Evolutionary conservation across 2,113 vertebrate species (phyloP).

Genomic region (Sisor rabdophorus): DNA sequence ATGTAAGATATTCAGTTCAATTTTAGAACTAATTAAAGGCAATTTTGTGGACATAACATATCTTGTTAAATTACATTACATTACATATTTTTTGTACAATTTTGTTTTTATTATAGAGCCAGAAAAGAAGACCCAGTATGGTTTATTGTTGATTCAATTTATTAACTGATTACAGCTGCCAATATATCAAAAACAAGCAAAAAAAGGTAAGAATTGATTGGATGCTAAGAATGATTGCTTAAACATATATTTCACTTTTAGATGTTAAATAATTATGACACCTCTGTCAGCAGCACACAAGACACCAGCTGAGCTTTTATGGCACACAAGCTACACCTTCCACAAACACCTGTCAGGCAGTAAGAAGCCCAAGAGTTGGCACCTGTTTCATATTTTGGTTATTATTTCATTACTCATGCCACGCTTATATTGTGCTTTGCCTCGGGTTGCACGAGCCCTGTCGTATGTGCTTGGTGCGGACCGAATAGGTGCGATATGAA

Average conservation of each 20-base stretch:
- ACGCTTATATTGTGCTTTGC: constrained; percentile 61
- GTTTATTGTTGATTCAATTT: too few species aligned
- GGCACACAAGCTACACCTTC: constrained; percentile 51
- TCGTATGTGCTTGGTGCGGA: constrained; percentile 14
- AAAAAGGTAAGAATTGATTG: not conserved
- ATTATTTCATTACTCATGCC: constrained; percentile 67
- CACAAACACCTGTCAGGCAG: constrained; percentile 62
- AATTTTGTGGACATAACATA: too few species aligned
- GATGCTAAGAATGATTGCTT: not conserved
- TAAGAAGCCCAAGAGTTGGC: constrained; percentile 45
- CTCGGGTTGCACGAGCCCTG: constrained; percentile 50
- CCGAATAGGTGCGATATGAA: constrained; percentile 49
- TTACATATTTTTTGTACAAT: too few species aligned
- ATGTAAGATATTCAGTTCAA: too few species aligned
- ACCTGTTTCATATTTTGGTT: constrained; percentile 60
- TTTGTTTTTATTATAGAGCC: too few species aligned
- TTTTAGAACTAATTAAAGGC: too few species aligned
- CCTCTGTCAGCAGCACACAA: constrained; percentile 42
- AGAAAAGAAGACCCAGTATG: too few species aligned
- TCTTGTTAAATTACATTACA: too few species aligned
- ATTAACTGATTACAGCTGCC: not conserved
- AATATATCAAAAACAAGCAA: not conserved
- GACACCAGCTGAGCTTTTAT: constrained; percentile 58
- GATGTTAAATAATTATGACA: constrained; percentile 52
- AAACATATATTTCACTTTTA: not conserved